These are phyloP conservation scores for Petroica traversi DNA, from an alignment of 2,113 vertebrate species.

Conservation along the genomic window DNA sequence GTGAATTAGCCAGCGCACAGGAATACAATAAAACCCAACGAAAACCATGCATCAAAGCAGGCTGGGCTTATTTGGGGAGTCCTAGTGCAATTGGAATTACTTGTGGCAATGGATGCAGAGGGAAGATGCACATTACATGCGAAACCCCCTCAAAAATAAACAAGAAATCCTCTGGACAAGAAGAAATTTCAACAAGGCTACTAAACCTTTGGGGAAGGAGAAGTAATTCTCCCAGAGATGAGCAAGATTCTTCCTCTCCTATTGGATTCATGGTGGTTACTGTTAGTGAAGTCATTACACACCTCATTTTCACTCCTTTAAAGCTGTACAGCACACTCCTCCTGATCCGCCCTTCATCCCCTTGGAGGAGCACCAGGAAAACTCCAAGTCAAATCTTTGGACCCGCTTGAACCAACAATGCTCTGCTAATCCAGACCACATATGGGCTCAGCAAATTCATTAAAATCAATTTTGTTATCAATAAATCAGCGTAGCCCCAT, in stretches of 20 bases:
- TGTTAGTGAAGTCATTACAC: neutral
- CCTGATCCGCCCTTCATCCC: neutral
- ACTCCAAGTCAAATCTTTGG: neutral
- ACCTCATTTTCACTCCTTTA: neutral
- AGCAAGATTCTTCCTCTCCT: neutral
- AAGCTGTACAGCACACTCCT: neutral
- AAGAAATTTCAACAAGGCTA: neutral
- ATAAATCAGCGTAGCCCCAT: rapidly evolving
- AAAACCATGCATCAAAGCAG: neutral
- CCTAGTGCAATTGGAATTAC: neutral
- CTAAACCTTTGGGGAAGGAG: neutral
- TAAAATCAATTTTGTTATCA: neutral
- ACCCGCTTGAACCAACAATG: rapidly evolving
- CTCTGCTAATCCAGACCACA: neutral
- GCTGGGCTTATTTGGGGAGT: neutral
- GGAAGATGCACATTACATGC: neutral
- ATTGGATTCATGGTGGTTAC: neutral
- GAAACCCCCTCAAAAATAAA: neutral
- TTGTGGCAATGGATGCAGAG: neutral
- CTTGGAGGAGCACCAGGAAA: neutral
- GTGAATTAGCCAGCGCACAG: constrained; percentile 23
- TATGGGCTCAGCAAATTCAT: neutral
- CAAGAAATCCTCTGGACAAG: neutral
- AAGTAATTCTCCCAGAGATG: neutral
- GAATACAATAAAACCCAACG: neutral